These are phyloP conservation scores for Tetrapedia diversipes DNA, from an alignment of 2,888 invertebrate species.

Conservation along the genomic window DNA sequence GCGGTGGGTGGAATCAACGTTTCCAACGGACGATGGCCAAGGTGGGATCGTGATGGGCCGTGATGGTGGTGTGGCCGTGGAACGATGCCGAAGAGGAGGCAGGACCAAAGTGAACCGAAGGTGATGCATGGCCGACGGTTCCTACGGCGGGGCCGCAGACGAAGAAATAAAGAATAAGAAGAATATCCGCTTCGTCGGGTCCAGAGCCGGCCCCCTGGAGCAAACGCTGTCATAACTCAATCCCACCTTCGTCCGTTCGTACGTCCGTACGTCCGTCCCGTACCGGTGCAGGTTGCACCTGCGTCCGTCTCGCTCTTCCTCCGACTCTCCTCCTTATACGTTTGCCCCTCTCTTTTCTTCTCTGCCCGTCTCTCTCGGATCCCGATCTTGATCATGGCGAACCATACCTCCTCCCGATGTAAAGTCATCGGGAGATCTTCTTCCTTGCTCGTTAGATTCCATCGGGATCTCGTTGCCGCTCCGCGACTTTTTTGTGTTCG, in stretches of 20 bases:
- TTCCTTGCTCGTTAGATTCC: constrained; percentile 62
- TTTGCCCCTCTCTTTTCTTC: background rate
- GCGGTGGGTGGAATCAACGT: constrained; percentile 81
- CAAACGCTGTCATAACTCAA: constrained; percentile 83
- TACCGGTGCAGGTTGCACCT: constrained; percentile 72
- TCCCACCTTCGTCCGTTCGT: constrained; percentile 81
- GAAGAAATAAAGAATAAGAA: constrained; percentile 81
- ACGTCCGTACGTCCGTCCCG: constrained; percentile 68
- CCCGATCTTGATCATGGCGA: constrained; percentile 63
- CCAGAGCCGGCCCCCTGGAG: constrained; percentile 81
- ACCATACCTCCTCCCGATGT: constrained; percentile 54
- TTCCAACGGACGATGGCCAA: constrained; percentile 69
- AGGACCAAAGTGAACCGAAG: constrained; percentile 80
- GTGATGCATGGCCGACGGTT: constrained; percentile 82
- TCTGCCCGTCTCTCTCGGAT: constrained; percentile 32
- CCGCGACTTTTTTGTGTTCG: constrained; percentile 38
- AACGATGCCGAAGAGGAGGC: constrained; percentile 76
- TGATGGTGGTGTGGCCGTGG: constrained; percentile 72
- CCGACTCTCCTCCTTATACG: constrained; percentile 15
- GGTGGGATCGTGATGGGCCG: constrained; percentile 77
- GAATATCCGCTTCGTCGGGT: constrained; percentile 79
- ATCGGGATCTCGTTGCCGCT: constrained; percentile 44
- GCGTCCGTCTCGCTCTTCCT: constrained; percentile 64
- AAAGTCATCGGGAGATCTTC: constrained; percentile 56
- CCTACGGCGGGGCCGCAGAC: constrained; percentile 75